Percentiles rank a stretch among this genome's conserved stretches.
These are phyloP conservation scores for Ochropleura leucogaster DNA, from an alignment of 2,888 invertebrate genomes.

Conservation along the genomic window DNA sequence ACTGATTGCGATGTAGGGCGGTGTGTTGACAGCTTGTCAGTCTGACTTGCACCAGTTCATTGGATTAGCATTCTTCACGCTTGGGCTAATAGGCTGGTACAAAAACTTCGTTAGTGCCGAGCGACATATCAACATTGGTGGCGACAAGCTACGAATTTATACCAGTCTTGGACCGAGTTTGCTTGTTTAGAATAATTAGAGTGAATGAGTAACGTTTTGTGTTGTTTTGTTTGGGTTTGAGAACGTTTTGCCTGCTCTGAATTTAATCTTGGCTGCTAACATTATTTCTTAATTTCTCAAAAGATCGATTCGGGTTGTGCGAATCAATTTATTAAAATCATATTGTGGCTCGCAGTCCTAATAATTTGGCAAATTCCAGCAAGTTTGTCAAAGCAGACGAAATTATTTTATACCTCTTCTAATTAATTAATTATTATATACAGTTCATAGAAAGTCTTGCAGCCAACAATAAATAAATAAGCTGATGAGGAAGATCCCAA, in stretches of 20 bases:
- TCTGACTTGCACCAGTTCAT: constrained; percentile 41
- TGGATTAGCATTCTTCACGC: constrained; percentile 64
- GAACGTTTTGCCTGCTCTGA: neutral
- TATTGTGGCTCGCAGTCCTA: neutral
- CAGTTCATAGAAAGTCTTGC: constrained; percentile 4
- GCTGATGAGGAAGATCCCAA: constrained; percentile 14
- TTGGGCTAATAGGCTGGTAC: constrained; percentile 54
- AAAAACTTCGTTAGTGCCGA: constrained; percentile 62
- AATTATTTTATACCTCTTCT: neutral
- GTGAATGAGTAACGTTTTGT: constrained; percentile 27
- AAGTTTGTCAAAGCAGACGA: neutral
- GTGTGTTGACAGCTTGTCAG: constrained; percentile 51
- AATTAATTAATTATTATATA: neutral
- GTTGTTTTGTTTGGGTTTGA: neutral
- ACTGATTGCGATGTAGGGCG: constrained; percentile 48
- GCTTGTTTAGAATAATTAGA: constrained; percentile 46
- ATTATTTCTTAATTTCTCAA: neutral
- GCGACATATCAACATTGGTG: constrained; percentile 50
- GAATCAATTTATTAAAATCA: neutral
- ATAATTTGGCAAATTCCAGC: neutral
- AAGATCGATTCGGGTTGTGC: neutral
- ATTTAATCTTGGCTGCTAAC: neutral
- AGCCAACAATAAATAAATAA: neutral
- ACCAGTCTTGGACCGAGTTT: constrained; percentile 17
- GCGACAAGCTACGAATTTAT: constrained; percentile 40